Base-by-base conservation (phyloP, 2,113 vertebrate genomes). In the Hippopotamus amphibius region DNA sequence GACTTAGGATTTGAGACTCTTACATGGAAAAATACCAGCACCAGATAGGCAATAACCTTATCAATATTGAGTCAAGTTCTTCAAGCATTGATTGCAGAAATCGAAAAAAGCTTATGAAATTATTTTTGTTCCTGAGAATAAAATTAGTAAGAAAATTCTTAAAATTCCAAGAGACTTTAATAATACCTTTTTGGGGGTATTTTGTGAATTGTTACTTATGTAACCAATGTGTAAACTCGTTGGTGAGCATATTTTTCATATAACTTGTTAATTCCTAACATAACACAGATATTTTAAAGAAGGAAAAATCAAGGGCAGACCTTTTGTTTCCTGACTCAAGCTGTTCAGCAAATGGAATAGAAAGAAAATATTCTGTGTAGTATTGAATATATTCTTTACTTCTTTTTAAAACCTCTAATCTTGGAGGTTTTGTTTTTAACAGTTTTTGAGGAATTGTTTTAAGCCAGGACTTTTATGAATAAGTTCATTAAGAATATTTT, bases 51-150 rank as follows among this genome's bases (percentile, higher is more conserved):
- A 97, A 97, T 57, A 88, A 92, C 24, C 10, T n/a, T 72, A 86
- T 98, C 83, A 5, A 97, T 97, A 97, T 97, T 97, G 66, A 96
- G 83, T 97, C 80, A 97, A 77, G 33, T 85, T 48, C 55, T 84
- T 86, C 14, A 97, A 68, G 43, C 61, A 83, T 77, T 65, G 88
- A 76, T 46, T 93, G 86, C 14, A 85, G 81, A 93, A 85, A 16
- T 22, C 48, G 53, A 61, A 96, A 92, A 93, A 57, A 71, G 37
- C 92, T 86, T 96, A 93, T 84, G 63, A 85, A 91, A 30, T 79
- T 65, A 7, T 7, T 90, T 53, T 69, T 65, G 80, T 88, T 19
- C 43, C 41, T 87, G 46, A 50, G n/a, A 85, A 66, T 71, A 94
- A 79, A 69, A 95, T 87, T 24, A 77, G n/a, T 30, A 96, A 98